phyloP scores from a whole-genome alignment of 2,797 vertebrate genomes.

The Todus mexicanus region DNA sequence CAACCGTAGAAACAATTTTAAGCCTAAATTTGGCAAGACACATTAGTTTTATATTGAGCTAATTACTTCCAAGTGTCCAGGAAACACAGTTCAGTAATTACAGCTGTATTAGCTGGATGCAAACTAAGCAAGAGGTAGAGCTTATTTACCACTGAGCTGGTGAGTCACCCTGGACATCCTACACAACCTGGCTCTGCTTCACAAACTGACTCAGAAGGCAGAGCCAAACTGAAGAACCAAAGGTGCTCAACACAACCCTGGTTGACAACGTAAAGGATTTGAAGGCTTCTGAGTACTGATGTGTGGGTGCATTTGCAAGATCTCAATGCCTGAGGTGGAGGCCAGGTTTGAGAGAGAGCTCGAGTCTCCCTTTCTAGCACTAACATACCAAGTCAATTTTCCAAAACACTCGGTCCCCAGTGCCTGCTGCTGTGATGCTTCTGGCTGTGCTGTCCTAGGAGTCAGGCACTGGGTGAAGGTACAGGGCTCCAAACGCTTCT shows the following conservation, averaged over 20 bases:
- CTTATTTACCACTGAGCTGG: background rate
- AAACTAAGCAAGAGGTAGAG: conserved; percentile 13
- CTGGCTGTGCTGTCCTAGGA: fast-evolving
- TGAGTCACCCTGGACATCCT: background rate
- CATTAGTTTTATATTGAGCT: conserved; percentile 27
- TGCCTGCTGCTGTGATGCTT: background rate
- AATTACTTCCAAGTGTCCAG: conserved; percentile 56
- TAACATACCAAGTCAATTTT: background rate
- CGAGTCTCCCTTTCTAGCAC: background rate
- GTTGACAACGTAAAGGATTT: fast-evolving
- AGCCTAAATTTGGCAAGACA: conserved; percentile 53
- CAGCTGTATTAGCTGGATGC: conserved; percentile 26
- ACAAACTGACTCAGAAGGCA: background rate
- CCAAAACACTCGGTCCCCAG: fast-evolving
- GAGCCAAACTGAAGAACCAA: background rate
- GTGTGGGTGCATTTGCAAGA: background rate
- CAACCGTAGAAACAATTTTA: conserved; percentile 27
- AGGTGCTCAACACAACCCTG: background rate
- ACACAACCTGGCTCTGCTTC: background rate
- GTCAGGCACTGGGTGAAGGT: background rate
- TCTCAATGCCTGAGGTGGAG: background rate
- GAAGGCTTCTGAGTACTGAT: background rate
- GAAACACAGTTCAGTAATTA: conserved; percentile 45
- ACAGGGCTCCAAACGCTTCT: background rate
- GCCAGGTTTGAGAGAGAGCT: background rate